Evolutionary conservation across 2,113 vertebrate species (phyloP).

Genomic region (Raphicerus campestris): DNA sequence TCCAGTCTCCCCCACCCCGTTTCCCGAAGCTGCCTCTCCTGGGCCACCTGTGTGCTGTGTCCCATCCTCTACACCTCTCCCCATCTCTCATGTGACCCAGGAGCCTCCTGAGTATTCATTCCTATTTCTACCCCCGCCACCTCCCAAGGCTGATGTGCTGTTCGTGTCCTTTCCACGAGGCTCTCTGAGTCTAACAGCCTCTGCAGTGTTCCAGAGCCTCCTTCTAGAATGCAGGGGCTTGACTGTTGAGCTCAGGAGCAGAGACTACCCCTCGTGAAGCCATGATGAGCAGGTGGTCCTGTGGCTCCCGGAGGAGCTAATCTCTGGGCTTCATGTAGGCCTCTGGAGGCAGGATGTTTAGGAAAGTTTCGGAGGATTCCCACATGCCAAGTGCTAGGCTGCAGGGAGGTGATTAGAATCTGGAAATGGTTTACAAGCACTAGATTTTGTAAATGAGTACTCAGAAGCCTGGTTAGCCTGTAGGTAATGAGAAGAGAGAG

Average conservation of each 20-base stretch:
- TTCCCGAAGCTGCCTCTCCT: neutral
- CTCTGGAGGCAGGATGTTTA: neutral
- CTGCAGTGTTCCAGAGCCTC: neutral
- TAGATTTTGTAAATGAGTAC: neutral
- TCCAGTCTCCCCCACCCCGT: fast-evolving
- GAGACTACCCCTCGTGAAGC: neutral
- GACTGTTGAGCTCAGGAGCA: neutral
- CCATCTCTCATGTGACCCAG: neutral
- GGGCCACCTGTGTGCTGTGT: neutral
- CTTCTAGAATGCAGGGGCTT: neutral
- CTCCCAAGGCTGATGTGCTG: neutral
- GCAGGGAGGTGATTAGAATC: neutral
- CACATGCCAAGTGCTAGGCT: neutral
- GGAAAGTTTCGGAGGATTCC: neutral
- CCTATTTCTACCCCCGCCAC: fast-evolving
- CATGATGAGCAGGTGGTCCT: fast-evolving
- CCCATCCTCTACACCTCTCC: neutral
- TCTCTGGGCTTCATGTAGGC: neutral
- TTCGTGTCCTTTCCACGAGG: neutral
- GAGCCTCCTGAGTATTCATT: neutral
- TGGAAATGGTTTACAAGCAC: neutral
- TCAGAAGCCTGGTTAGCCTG: neutral
- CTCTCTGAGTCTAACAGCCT: neutral
- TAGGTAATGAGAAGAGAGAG: neutral
- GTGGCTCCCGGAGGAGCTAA: neutral